phyloP scores from a whole-genome alignment of 2,888 invertebrate genomes.

The Zeuzera pyrina region DNA sequence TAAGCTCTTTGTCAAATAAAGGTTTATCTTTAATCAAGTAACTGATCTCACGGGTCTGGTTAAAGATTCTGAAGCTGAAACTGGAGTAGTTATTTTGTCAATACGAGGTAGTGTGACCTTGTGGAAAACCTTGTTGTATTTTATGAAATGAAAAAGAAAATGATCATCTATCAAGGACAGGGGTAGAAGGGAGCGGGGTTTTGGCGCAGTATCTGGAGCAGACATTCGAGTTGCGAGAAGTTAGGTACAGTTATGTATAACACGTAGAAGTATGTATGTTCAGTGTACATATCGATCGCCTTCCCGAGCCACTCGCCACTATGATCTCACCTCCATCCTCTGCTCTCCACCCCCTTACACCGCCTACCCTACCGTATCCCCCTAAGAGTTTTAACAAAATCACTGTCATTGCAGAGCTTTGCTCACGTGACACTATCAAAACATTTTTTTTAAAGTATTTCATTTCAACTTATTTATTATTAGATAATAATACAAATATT shows the following conservation, averaged over 20 bases:
- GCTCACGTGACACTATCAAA: conserved; percentile 3
- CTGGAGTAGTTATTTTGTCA: no score
- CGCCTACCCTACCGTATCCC: conserved; percentile 44
- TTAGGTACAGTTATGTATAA: conserved; percentile 50
- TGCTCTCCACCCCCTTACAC: conserved; percentile 39
- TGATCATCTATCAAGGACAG: no score
- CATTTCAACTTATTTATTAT: no score
- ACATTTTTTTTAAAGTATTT: no score
- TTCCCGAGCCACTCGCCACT: conserved; percentile 71
- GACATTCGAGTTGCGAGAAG: conserved; percentile 69
- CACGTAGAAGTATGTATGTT: conserved; percentile 63
- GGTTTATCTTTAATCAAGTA: no score
- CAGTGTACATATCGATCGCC: conserved; percentile 73
- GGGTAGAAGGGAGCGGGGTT: conserved; percentile 44
- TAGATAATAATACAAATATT: no score
- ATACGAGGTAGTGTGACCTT: no score
- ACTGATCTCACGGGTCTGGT: no score
- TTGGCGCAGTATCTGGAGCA: conserved; percentile 71
- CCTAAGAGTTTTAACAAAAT: conserved; percentile 52
- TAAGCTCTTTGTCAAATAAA: no score
- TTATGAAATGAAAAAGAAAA: no score
- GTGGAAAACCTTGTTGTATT: no score
- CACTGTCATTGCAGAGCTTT: conserved; percentile 22
- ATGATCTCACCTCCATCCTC: conserved; percentile 72
- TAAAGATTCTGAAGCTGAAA: no score